A percentile compares a stretch with the other conserved stretches of the same genome.
Conservation (phyloP, 2,888 invertebrate species). For the Heliconius sara region DNA sequence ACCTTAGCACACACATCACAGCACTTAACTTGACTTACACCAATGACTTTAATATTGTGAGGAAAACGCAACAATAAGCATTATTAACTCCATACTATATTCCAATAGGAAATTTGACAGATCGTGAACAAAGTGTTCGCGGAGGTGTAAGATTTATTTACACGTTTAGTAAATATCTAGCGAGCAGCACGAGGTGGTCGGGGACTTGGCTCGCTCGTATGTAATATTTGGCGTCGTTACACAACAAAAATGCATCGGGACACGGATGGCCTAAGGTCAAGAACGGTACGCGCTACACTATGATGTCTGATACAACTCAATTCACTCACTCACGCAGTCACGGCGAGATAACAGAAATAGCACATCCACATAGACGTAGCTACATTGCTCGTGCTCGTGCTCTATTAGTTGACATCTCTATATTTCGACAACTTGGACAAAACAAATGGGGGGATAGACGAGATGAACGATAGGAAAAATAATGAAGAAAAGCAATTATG, state of each 20-base stretch:
- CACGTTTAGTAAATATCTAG: conserved; percentile 42
- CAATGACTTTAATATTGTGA: background rate
- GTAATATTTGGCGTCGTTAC: conserved; percentile 78
- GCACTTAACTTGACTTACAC: conserved; percentile 25
- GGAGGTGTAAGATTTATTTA: conserved; percentile 36
- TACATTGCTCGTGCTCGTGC: conserved; percentile 32
- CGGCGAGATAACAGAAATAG: conserved; percentile 46
- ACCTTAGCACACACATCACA: background rate
- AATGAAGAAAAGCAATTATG: conserved; percentile 68
- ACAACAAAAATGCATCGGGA: conserved; percentile 71
- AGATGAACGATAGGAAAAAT: conserved; percentile 74
- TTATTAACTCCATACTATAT: conserved; percentile 27
- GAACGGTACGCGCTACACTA: conserved; percentile 63
- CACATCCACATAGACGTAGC: conserved; percentile 36
- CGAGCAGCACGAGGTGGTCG: conserved; percentile 40
- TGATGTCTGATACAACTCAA: conserved; percentile 53
- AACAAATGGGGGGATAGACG: conserved; percentile 63
- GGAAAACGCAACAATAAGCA: conserved; percentile 32
- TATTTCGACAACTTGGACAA: conserved; percentile 55
- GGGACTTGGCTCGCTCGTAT: conserved; percentile 71
- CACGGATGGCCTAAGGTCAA: conserved; percentile 77
- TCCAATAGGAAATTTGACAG: conserved; percentile 53
- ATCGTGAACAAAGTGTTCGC: conserved; percentile 28
- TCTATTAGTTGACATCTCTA: conserved; percentile 38
- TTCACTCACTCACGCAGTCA: conserved; percentile 59